Percentiles rank a stretch among this genome's conserved stretches.
phyloP scores from a whole-genome alignment of 2,888 invertebrate genomes.

The Pyrgus malvae region DNA sequence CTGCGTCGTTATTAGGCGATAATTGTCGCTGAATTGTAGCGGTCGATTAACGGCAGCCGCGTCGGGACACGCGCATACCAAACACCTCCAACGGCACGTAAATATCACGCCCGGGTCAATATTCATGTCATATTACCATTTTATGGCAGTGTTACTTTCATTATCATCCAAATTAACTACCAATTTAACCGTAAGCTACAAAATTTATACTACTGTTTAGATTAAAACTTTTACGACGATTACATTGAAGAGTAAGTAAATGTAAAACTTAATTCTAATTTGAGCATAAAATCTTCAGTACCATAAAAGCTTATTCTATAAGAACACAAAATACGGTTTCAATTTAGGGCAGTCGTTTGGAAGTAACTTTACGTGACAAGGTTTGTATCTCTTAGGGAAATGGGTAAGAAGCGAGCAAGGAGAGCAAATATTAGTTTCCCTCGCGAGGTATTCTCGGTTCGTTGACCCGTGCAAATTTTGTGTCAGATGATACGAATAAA shows the following conservation, averaged over 20 bases:
- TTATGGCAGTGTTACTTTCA: constrained; percentile 3
- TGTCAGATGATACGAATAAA: constrained; percentile 48
- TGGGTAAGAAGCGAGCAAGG: constrained; percentile 52
- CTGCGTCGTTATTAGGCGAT: constrained; percentile 72
- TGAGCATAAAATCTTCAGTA: neutral
- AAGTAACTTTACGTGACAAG: constrained; percentile 63
- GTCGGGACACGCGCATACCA: constrained; percentile 56
- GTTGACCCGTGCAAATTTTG: constrained; percentile 71
- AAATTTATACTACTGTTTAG: neutral
- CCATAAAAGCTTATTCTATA: neutral
- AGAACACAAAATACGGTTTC: constrained; percentile 18
- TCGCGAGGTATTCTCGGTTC: constrained; percentile 66
- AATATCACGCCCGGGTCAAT: constrained; percentile 18
- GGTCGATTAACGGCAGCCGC: constrained; percentile 75
- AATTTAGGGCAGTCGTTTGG: constrained; percentile 58
- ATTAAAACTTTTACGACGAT: neutral
- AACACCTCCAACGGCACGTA: constrained; percentile 39
- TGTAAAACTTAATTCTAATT: no score
- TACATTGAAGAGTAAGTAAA: no score
- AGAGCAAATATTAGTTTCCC: constrained; percentile 74
- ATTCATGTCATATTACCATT: constrained; percentile 15
- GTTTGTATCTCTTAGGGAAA: constrained; percentile 63
- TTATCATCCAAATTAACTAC: neutral
- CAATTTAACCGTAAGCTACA: neutral
- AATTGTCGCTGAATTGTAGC: constrained; percentile 73